Conservation (phyloP, 2,113 vertebrate species). For the Anolis carolinensis region DNA sequence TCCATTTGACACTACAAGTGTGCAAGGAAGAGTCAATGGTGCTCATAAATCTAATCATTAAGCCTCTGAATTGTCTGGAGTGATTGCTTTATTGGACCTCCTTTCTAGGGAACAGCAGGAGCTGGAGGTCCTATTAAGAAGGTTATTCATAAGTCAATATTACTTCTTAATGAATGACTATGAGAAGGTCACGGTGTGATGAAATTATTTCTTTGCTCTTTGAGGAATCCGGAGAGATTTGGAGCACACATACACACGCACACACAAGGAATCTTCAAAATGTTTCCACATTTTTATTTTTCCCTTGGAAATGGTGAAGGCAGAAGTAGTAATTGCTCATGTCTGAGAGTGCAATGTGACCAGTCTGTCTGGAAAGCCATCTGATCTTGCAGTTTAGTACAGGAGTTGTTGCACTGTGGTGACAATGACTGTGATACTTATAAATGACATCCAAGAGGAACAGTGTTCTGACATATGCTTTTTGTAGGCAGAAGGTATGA, state of each 20-base stretch:
- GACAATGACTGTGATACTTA: too few species aligned
- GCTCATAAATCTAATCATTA: slow-evolving; percentile 37
- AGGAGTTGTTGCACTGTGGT: too few species aligned
- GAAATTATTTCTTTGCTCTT: slow-evolving; percentile 50
- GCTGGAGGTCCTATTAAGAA: slow-evolving; percentile 13
- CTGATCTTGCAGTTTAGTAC: too few species aligned
- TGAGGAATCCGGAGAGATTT: neutral
- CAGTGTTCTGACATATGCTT: too few species aligned
- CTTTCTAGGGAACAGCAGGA: slow-evolving; percentile 35
- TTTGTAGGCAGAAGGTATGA: too few species aligned
- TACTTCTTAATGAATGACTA: slow-evolving; percentile 47
- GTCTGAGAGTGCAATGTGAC: too few species aligned
- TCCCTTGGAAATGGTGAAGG: too few species aligned
- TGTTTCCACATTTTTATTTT: too few species aligned
- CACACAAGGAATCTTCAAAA: too few species aligned
- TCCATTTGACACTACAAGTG: slow-evolving; percentile 18
- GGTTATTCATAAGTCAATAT: slow-evolving; percentile 5
- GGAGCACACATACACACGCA: neutral
- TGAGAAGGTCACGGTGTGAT: slow-evolving; percentile 40
- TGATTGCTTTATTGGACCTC: slow-evolving; percentile 44
- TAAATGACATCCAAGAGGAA: too few species aligned
- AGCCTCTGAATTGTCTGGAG: slow-evolving; percentile 35
- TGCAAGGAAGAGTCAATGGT: slow-evolving; percentile 10
- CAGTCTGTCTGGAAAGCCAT: too few species aligned
- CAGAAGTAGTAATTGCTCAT: too few species aligned